These are phyloP conservation scores for Fratercula arctica DNA, from an alignment of 2,797 vertebrate genomes.

Conservation along the genomic window DNA sequence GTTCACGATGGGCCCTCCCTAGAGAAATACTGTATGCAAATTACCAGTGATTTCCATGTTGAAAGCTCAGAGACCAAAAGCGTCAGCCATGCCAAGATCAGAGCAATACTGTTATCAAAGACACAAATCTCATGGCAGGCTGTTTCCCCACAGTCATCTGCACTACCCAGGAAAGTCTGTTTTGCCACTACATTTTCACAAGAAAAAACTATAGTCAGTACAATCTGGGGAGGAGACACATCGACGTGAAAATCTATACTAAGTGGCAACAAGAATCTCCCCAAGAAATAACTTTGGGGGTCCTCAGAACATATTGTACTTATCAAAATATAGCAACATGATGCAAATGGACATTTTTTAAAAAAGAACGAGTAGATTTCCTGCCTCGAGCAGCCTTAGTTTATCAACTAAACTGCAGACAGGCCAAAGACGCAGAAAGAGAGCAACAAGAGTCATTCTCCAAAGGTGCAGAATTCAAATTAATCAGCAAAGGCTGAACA, in stretches of 20 bases:
- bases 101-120: neutral
- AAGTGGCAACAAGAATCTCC: neutral
- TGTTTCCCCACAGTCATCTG: neutral
- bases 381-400: neutral
- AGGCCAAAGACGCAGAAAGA: neutral
- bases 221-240: neutral
- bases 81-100: neutral
- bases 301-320: neutral
- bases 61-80: neutral
- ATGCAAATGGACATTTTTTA: fast-evolving
- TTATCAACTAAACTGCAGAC: neutral
- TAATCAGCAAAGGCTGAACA: neutral
- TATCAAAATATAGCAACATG: neutral
- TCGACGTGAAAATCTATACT: neutral
- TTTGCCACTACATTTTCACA: neutral
- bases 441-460: neutral
- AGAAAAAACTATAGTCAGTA: neutral
- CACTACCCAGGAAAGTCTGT: neutral
- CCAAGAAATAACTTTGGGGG: neutral
- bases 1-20: neutral
- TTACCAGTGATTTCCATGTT: neutral
- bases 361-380: neutral
- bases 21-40: neutral
- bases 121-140: neutral
- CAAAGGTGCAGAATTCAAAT: neutral